phyloP scores from a whole-genome alignment of 2,113 vertebrate species.

The Corvus moneduloides region DNA sequence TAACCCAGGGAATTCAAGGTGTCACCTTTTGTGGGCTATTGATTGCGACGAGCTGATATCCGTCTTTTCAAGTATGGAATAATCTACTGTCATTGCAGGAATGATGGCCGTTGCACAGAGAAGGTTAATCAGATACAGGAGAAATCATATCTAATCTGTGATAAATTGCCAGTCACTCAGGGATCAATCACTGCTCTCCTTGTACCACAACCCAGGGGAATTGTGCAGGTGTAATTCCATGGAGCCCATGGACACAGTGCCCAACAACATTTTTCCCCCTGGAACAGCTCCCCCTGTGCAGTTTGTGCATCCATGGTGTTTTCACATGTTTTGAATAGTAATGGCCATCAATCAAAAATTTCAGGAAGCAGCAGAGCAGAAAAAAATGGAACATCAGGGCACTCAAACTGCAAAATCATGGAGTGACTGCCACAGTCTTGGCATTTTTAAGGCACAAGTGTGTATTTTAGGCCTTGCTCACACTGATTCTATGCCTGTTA shows the following conservation, averaged over 20 bases:
- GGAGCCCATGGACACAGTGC: neutral
- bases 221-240: neutral
- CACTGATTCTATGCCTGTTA: rapidly evolving
- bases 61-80: slow-evolving; percentile 67
- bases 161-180: slow-evolving; percentile 40
- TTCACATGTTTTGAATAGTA: neutral
- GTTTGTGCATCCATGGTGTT: neutral
- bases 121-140: slow-evolving; percentile 77
- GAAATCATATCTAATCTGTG: slow-evolving; percentile 48
- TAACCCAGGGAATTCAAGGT: slow-evolving; percentile 68
- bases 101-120: slow-evolving; percentile 62
- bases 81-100: slow-evolving; percentile 72
- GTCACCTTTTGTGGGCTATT: slow-evolving; percentile 69
- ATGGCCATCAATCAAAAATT: neutral
- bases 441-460: neutral
- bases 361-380: neutral
- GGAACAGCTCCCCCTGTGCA: neutral
- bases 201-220: neutral
- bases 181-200: slow-evolving; percentile 28
- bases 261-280: neutral
- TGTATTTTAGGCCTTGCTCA: neutral
- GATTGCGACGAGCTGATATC: slow-evolving; percentile 75
- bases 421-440: neutral
- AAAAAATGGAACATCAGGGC: neutral
- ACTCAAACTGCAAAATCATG: neutral